phyloP scores from a whole-genome alignment of 30 jellyfish, hydroid and myxozoan species.

The Nemopilema nomurai region DNA sequence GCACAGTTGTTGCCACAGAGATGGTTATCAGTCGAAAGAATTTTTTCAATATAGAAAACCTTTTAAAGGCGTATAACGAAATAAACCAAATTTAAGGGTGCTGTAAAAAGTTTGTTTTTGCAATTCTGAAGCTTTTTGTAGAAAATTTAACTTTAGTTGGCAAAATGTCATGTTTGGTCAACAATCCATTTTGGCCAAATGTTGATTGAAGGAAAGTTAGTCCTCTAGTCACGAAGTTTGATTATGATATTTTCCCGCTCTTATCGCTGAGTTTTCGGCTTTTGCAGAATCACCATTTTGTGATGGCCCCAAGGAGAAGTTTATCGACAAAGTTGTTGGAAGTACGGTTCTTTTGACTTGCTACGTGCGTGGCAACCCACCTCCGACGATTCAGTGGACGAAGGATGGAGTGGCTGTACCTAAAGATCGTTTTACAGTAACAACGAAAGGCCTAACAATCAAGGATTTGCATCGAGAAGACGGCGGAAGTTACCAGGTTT shows the following conservation, averaged over 20 bases:
- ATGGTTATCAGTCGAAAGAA: background rate
- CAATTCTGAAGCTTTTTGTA: too few species aligned
- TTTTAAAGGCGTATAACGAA: too few species aligned
- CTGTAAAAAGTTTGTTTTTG: too few species aligned
- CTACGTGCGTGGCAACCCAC: slow-evolving; percentile 80
- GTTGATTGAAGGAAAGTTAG: too few species aligned
- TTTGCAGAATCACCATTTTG: slow-evolving; percentile 61
- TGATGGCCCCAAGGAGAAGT: slow-evolving; percentile 51
- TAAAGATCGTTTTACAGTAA: slow-evolving; percentile 58
- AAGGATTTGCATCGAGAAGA: slow-evolving; percentile 54
- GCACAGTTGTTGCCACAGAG: background rate
- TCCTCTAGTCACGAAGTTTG: background rate
- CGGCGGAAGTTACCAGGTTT: slow-evolving; percentile 88
- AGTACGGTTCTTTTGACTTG: slow-evolving; percentile 84
- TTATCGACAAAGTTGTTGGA: slow-evolving; percentile 74
- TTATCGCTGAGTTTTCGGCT: too few species aligned
- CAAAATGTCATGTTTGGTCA: too few species aligned
- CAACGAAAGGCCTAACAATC: slow-evolving; percentile 75
- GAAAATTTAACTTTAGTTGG: too few species aligned
- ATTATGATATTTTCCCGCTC: too few species aligned
- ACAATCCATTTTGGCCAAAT: too few species aligned
- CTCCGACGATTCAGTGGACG: slow-evolving; percentile 83
- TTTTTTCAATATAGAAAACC: too few species aligned
- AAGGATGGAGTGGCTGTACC: slow-evolving; percentile 53
- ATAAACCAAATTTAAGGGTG: too few species aligned